Evolutionary conservation across 2,113 vertebrate genomes (phyloP).

Genomic region (Mastomys coucha): DNA sequence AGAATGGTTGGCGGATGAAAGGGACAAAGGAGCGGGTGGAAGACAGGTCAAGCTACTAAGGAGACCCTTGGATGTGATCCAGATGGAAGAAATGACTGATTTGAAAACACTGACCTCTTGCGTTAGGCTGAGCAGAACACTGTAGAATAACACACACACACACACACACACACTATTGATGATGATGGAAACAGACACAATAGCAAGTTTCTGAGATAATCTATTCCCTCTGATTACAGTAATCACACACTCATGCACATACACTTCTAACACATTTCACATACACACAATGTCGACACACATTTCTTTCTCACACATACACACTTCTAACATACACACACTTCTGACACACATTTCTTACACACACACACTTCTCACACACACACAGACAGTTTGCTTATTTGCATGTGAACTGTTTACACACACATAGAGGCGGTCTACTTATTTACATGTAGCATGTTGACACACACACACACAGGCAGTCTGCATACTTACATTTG

Average conservation of each 20-base stretch:
- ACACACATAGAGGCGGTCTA: too few relatives aligned
- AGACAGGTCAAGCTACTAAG: background rate
- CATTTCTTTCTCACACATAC: background rate
- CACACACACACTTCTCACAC: background rate
- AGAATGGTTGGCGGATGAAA: background rate
- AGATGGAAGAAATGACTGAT: slow-evolving; percentile 15
- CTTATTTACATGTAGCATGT: too few relatives aligned
- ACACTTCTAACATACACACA: background rate
- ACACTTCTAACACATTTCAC: background rate
- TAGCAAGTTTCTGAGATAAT: background rate
- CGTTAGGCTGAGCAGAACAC: background rate
- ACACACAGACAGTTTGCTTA: too few relatives aligned
- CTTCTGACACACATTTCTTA: background rate
- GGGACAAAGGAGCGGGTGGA: background rate
- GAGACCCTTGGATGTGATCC: background rate
- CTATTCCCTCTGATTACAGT: background rate
- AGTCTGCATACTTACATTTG: too few relatives aligned
- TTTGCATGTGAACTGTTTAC: too few relatives aligned
- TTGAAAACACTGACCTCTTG: background rate
- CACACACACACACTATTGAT: background rate
- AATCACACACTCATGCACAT: background rate
- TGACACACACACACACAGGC: too few relatives aligned
- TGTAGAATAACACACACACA: background rate
- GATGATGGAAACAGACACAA: background rate
- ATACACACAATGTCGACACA: background rate